Evolutionary conservation across 2,888 invertebrate genomes (phyloP).

Genomic region (Heliconius ethilla): DNA sequence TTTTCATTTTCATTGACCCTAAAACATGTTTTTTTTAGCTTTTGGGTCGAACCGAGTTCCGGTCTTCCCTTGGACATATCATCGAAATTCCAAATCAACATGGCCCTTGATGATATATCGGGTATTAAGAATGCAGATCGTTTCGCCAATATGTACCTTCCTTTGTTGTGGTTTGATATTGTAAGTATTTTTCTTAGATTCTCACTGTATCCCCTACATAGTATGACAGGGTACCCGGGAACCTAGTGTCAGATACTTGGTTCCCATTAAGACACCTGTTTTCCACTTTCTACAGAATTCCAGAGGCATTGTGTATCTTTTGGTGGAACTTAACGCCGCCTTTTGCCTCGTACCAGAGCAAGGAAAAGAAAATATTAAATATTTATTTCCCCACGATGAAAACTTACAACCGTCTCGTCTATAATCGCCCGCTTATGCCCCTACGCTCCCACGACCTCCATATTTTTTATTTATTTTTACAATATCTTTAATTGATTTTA

Average conservation of each 20-base stretch:
- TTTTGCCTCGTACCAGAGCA: background rate
- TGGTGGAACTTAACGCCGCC: background rate
- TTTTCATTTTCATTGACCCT: background rate
- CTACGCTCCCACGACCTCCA: background rate
- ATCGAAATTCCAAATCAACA: constrained; percentile 92
- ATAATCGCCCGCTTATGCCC: background rate
- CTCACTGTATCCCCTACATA: background rate
- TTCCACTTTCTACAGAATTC: background rate
- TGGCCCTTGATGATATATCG: constrained; percentile 88
- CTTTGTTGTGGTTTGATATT: constrained; percentile 94
- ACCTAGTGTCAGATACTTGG: background rate
- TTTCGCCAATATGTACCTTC: constrained; percentile 88
- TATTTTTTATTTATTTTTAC: background rate
- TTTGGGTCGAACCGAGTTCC: constrained; percentile 90
- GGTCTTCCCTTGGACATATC: constrained; percentile 90
- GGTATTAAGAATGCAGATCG: constrained; percentile 84
- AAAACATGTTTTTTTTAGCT: constrained; percentile 67
- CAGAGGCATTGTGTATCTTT: background rate
- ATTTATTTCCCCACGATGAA: background rate
- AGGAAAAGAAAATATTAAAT: background rate
- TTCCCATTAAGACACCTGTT: background rate
- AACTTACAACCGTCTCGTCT: background rate
- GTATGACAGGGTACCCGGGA: background rate
- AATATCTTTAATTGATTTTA: background rate
- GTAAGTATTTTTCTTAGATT: constrained; percentile 83